Evolutionary conservation across 1,140 invertebrate species (phyloP), one percentile per base, ranked within the genome.

Genomic region (Liolophura sinensis): DNA sequence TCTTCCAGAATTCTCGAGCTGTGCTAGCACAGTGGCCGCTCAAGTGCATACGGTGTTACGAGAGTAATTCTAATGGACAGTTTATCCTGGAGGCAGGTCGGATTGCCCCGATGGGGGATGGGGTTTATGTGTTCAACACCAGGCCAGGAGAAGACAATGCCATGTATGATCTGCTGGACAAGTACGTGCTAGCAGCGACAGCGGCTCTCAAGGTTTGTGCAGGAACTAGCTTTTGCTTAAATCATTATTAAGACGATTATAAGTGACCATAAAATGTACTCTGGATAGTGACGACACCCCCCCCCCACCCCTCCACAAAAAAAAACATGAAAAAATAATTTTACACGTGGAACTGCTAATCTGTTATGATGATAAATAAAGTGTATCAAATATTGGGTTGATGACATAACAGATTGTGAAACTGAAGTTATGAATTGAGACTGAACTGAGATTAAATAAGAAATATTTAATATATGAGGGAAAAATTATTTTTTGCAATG

Each of bases 61-160:
- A 82, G 70, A 74, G 72, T 18, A 73, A 73, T 15, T 75, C 73
- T 22, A 55, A 69, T 48, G 78, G 78, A 16, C 69, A 74, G 31
- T 74, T 82, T 46, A 71, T 70, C 50, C 56, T 82, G 40, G 76
- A 80, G 60, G 75, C 78, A 0, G 80, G 78, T 0, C 67, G 73
- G 24, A 73, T 78, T 1, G 78, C 80, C 14, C 80, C 80, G 11
- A 80, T 82, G 78, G 80, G 80, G 20, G 78, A 80, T 58, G 80
- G 80, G 0, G 54, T 78, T 47, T 82, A 78, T 57, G 67, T 71
- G 6, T 82, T 79, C 65, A 70, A 76, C 49, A 75, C 73, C 18
- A 62, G 62, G 24, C 46, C 58, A 22, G 75, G 75, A 1, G 70
- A 72, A 15, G 78, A 80, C 62, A 76, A 76, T 65, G 20, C 66